phyloP scores from a whole-genome alignment of 2,888 invertebrate genomes.

The Maniola hyperantus region DNA sequence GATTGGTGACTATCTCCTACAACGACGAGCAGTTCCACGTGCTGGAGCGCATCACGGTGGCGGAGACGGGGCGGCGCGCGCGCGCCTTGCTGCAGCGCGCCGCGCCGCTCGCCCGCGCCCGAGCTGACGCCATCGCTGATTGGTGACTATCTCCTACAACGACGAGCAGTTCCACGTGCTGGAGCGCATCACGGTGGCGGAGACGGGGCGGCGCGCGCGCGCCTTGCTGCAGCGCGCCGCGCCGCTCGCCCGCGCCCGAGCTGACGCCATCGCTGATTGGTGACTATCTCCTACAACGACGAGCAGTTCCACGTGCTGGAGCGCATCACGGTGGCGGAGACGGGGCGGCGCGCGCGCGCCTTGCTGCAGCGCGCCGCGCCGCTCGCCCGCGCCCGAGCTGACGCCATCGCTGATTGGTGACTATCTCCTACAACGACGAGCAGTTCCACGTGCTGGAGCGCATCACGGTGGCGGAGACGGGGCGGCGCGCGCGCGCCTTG shows the following conservation, averaged over 20 bases:
- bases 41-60: constrained; percentile 91
- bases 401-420: constrained; percentile 90
- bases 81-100: constrained; percentile 88
- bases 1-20: constrained; percentile 94
- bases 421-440: constrained; percentile 97
- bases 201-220: constrained; percentile 88
- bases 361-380: constrained; percentile 88
- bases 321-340: constrained; percentile 90
- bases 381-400: constrained; percentile 88
- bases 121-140: constrained; percentile 90
- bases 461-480: constrained; percentile 90
- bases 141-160: constrained; percentile 95
- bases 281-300: constrained; percentile 95
- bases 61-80: constrained; percentile 89
- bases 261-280: constrained; percentile 92
- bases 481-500: constrained; percentile 86
- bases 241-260: constrained; percentile 88
- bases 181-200: constrained; percentile 91
- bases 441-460: constrained; percentile 97
- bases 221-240: constrained; percentile 87
- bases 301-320: constrained; percentile 98
- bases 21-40: constrained; percentile 99
- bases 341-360: constrained; percentile 86
- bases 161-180: constrained; percentile 98
- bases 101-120: constrained; percentile 87